Conservation (phyloP, 2,113 vertebrate species). For the Dicentrarchus labrax region DNA sequence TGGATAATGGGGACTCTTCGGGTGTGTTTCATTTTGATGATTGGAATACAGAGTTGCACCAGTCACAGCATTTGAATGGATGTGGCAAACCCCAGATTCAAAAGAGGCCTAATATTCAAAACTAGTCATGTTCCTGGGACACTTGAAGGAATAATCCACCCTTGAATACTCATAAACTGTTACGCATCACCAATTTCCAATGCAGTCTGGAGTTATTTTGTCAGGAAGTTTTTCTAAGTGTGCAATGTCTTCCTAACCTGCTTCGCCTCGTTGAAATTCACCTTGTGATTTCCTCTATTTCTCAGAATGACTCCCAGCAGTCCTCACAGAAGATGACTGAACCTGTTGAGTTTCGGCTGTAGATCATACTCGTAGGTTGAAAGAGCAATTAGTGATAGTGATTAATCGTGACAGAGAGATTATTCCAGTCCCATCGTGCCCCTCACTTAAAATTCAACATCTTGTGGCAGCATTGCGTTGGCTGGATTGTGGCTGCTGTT, state of each 20-base stretch:
- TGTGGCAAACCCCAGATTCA: conserved; percentile 5
- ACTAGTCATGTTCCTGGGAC: background rate
- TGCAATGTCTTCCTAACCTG: no score
- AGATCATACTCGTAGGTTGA: conserved; percentile 27
- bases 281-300: conserved; percentile 17
- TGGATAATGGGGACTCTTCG: conserved; percentile 11
- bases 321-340: background rate
- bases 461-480: background rate
- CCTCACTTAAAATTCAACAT: conserved; percentile 16
- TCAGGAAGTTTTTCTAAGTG: background rate
- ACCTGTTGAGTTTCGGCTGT: conserved; percentile 29
- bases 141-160: conserved; percentile 34
- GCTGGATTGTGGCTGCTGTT: background rate
- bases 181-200: background rate
- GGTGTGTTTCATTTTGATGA: conserved; percentile 17
- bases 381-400: conserved; percentile 46
- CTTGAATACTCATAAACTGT: background rate
- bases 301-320: conserved; percentile 26
- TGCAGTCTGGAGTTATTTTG: background rate
- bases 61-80: conserved; percentile 20
- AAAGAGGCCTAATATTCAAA: conserved; percentile 21
- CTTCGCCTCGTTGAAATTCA: conserved; percentile 25
- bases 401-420: conserved; percentile 47
- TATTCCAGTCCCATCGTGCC: conserved; percentile 35
- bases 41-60: background rate